Conservation (phyloP, 2,113 vertebrate species). For the Gadus macrocephalus region DNA sequence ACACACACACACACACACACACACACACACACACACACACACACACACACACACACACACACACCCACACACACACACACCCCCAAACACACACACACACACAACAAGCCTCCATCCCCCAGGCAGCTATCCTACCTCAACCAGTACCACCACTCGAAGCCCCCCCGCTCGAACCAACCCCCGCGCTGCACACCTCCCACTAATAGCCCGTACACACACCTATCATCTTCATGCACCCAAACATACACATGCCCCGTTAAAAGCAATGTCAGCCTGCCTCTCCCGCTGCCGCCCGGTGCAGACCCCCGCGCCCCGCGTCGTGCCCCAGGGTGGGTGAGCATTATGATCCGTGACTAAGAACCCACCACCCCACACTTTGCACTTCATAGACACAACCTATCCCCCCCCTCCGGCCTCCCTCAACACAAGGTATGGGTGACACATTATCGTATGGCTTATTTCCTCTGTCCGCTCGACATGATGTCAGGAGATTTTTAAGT, state of each 20-base stretch:
- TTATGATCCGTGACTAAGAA: conserved; percentile 65
- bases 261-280: conserved; percentile 55
- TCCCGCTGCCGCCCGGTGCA: conserved; percentile 50
- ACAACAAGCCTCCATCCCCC: conserved; percentile 34
- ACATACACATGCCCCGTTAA: conserved; percentile 41
- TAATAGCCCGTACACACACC: conserved; percentile 54
- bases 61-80: no score
- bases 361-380: conserved; percentile 51
- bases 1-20: no score
- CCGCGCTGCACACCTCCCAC: conserved; percentile 56
- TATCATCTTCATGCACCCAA: conserved; percentile 36
- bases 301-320: conserved; percentile 56
- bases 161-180: conserved; percentile 9
- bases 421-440: conserved; percentile 47
- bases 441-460: conserved; percentile 34
- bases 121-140: conserved; percentile 51
- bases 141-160: conserved; percentile 41
- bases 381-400: conserved; percentile 39
- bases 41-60: no score
- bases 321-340: conserved; percentile 62
- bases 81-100: no score
- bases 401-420: conserved; percentile 40
- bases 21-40: conserved; percentile 11
- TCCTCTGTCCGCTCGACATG: conserved; percentile 32
- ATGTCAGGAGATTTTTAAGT: conserved; percentile 3